A percentile compares a stretch with the other conserved stretches of the same genome.
Evolutionary conservation across 2,888 invertebrate genomes (phyloP).

Genomic region (Spisula solida): DNA sequence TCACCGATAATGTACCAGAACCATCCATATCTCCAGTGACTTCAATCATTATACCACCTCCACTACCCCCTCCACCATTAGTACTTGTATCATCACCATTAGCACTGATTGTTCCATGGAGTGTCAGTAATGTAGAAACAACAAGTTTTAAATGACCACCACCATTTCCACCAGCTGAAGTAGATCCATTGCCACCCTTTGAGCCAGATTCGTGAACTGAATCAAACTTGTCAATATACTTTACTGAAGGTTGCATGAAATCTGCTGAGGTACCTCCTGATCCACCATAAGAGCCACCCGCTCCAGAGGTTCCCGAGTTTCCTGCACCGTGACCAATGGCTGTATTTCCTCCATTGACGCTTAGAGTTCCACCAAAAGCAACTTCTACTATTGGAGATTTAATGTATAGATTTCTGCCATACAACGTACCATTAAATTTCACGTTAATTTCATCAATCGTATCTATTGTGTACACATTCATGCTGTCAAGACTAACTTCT

Average conservation of each 20-base stretch:
- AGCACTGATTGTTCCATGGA: conserved; percentile 75
- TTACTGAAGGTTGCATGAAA: conserved; percentile 46
- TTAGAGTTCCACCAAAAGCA: conserved; percentile 72
- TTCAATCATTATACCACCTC: conserved; percentile 71
- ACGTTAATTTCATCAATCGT: conserved; percentile 70
- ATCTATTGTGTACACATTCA: conserved; percentile 64
- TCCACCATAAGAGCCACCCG: conserved; percentile 79
- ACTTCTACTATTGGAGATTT: conserved; percentile 70
- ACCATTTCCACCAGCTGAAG: conserved; percentile 69
- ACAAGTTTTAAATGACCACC: conserved; percentile 72
- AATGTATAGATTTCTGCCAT: conserved; percentile 67
- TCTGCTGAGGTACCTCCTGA: conserved; percentile 71
- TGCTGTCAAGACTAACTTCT: conserved; percentile 68
- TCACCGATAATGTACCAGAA: conserved; percentile 68
- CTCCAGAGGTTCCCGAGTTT: conserved; percentile 67
- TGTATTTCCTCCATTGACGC: conserved; percentile 65
- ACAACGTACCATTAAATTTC: conserved; percentile 73
- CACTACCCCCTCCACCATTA: conserved; percentile 77
- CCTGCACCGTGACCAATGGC: conserved; percentile 60
- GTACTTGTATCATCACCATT: conserved; percentile 68
- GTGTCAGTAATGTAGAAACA: conserved; percentile 53
- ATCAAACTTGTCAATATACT: conserved; percentile 63
- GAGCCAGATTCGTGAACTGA: conserved; percentile 70
- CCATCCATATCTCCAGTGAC: conserved; percentile 67
- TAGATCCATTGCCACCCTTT: conserved; percentile 70